Base-by-base conservation (phyloP, 2,888 invertebrate genomes). In the Philhelius pedissequus region DNA sequence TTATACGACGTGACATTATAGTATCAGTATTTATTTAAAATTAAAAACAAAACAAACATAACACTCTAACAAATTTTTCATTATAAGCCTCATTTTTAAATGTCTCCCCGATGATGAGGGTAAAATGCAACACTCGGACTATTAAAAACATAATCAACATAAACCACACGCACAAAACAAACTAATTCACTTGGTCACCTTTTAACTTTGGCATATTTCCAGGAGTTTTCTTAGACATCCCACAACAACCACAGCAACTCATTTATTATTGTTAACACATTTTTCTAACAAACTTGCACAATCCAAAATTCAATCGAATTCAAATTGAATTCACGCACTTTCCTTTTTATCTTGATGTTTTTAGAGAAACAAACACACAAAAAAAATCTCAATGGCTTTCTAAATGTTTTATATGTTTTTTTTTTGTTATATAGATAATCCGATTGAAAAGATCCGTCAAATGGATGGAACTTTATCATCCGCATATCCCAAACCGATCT, bases 131-230 rank as follows among this genome's bases (percentile, higher is more conserved):
- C 20, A 35, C 32, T 40, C 38, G n/a, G n/a, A 25, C 40, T 40
- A 38, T 38, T 22, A n/a, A 60, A 25, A 25, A 52, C 0, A 52
- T 11, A 2, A 9, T 25, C 13, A 20, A n/a, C 0, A 25, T 13
- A 40, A 40, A 25, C n/a, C n/a, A 69, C 25, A 27, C 66, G 25
- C 35, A 50, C 35, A 27, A 8, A 50, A n/a, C n/a, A n/a, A 18
- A 74, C 32, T 25, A 71, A 50, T 78, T 69, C 64, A 66, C 64
- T 74, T 48, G 69, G 64, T 79, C 83, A 83, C 83, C 83, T 83
- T 78, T 83, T 43, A 66, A 70, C 69, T 79, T 83, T 83, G 79
- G 83, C 83, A 83, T 83, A 54, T 58, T 79, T 83, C 83, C 83
- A 83, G 79, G 30, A 35, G 45, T 79, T 74, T 52, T 64, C 20